Percentiles rank a stretch among this genome's conserved stretches.
These are phyloP conservation scores for Echinarachnius parma DNA, from an alignment of 53 echinoderm and acorn worm species.

Conservation along the genomic window DNA sequence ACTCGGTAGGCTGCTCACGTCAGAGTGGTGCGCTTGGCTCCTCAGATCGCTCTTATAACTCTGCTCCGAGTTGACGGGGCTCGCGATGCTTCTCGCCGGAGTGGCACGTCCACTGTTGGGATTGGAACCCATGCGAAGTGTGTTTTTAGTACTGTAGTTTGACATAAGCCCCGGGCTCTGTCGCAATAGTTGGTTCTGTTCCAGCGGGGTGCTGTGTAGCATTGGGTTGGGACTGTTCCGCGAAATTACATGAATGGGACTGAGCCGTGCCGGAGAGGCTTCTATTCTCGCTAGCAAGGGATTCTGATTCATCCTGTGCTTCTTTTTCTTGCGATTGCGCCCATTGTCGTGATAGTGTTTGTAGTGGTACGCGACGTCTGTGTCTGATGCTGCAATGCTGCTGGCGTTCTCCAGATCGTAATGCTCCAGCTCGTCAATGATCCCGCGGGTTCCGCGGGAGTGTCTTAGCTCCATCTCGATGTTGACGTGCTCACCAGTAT, in stretches of 20 bases:
- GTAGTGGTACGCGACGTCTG: constrained; percentile 94
- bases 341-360: constrained; percentile 78
- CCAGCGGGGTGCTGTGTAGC: constrained; percentile 58
- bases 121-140: constrained; percentile 45
- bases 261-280: constrained; percentile 61
- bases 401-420: constrained; percentile 96
- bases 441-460: constrained; percentile 1
- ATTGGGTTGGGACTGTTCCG: constrained; percentile 57
- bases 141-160: constrained; percentile 48
- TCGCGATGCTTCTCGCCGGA: constrained; percentile 49
- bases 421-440: constrained; percentile 72
- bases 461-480: constrained; percentile 45
- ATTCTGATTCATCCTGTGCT: constrained; percentile 75
- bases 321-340: constrained; percentile 61
- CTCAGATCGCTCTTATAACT: constrained; percentile 86
- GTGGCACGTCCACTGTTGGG: constrained; percentile 57
- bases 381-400: constrained; percentile 94
- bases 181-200: constrained; percentile 55
- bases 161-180: constrained; percentile 56
- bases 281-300: constrained; percentile 84
- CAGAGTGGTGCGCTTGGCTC: constrained; percentile 74
- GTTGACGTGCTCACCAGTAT: constrained; percentile 55
- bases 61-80: constrained; percentile 76
- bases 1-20: constrained; percentile 71
- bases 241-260: constrained; percentile 66